phyloP scores from a whole-genome alignment of 2,888 invertebrate genomes.

The Spatulosminthurus flaviceps region DNA sequence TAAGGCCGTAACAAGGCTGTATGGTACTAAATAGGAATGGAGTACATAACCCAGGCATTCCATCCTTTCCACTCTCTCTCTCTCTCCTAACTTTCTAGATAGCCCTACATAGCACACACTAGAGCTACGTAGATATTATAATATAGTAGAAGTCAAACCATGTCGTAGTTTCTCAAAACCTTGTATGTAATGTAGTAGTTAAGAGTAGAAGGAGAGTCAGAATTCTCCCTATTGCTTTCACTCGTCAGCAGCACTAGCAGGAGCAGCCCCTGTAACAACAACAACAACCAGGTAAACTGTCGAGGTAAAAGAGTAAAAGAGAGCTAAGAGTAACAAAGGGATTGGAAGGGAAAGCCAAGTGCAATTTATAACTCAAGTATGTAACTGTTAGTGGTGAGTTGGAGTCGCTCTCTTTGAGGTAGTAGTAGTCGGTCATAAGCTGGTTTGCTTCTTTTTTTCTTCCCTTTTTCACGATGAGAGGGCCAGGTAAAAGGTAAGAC shows the following conservation, averaged over 20 bases:
- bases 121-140: too few species aligned
- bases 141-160: neutral
- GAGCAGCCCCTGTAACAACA: too few species aligned
- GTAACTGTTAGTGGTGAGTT: too few species aligned
- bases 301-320: too few species aligned
- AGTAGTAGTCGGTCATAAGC: neutral
- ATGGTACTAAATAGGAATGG: conserved; percentile 18
- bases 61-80: neutral
- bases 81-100: neutral
- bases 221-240: too few species aligned
- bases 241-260: too few species aligned
- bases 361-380: neutral
- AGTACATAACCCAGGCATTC: neutral
- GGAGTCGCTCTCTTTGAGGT: neutral
- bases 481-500: conserved; percentile 9
- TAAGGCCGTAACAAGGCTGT: conserved; percentile 29
- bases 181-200: neutral
- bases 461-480: neutral
- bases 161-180: conserved; percentile 8
- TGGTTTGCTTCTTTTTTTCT: neutral
- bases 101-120: too few species aligned
- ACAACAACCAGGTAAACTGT: too few species aligned
- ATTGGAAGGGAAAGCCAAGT: neutral
- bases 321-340: neutral
- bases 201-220: neutral